These are phyloP conservation scores for Phanerotoma sp. DNA, from an alignment of 2,888 invertebrate species.

Conservation along the genomic window DNA sequence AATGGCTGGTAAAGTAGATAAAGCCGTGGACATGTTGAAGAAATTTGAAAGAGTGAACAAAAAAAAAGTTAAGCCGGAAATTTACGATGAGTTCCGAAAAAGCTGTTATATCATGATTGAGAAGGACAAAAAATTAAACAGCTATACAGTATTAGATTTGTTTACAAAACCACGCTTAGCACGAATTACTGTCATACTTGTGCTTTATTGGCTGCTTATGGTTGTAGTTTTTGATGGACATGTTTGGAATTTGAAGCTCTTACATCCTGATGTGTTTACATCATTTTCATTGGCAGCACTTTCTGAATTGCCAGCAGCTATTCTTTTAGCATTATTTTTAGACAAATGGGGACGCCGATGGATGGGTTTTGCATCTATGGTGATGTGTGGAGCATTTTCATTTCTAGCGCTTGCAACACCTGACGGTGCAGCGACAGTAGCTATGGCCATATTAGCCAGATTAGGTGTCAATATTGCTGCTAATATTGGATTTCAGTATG, in stretches of 20 bases:
- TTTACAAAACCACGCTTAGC: slow-evolving; percentile 77
- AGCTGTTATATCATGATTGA: slow-evolving; percentile 68
- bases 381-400: slow-evolving; percentile 77
- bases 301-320: slow-evolving; percentile 83
- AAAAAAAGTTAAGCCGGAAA: slow-evolving; percentile 70
- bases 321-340: slow-evolving; percentile 73
- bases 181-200: slow-evolving; percentile 73
- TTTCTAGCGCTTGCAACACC: slow-evolving; percentile 75
- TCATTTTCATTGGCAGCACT: slow-evolving; percentile 83
- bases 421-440: slow-evolving; percentile 71
- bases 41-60: slow-evolving; percentile 80
- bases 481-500: slow-evolving; percentile 88
- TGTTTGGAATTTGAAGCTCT: slow-evolving; percentile 81
- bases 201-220: slow-evolving; percentile 86
- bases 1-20: slow-evolving; percentile 78
- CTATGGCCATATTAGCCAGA: slow-evolving; percentile 78
- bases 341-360: slow-evolving; percentile 83
- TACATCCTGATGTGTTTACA: slow-evolving; percentile 78
- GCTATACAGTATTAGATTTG: slow-evolving; percentile 77
- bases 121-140: slow-evolving; percentile 68
- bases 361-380: slow-evolving; percentile 82
- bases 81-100: slow-evolving; percentile 74
- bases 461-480: slow-evolving; percentile 88
- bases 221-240: slow-evolving; percentile 86
- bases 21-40: slow-evolving; percentile 75